A percentile compares a stretch with the other conserved stretches of the same genome.
phyloP scores from a whole-genome alignment of 2,888 invertebrate species.

The Apoda limacodes region DNA sequence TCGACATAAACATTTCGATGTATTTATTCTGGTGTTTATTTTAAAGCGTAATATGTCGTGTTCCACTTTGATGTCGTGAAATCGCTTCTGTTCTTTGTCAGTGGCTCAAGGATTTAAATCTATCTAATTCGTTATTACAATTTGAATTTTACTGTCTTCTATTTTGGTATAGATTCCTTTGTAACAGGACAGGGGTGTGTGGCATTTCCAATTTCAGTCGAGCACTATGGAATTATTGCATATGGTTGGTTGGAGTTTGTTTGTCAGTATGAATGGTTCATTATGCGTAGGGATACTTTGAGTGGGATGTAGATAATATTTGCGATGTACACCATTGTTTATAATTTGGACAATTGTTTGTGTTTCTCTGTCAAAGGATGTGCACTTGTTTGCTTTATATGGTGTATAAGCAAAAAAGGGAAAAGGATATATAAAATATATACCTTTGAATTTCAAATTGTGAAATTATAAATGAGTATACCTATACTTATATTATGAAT shows the following conservation, averaged over 20 bases:
- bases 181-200: constrained; percentile 47
- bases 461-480: no score
- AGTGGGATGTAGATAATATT: constrained; percentile 56
- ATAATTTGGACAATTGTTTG: constrained; percentile 68
- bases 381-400: constrained; percentile 58
- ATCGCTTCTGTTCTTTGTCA: constrained; percentile 68
- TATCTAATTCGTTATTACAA: constrained; percentile 50
- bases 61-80: constrained; percentile 70
- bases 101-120: constrained; percentile 59
- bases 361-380: constrained; percentile 65
- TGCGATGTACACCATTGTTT: constrained; percentile 67
- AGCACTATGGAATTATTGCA: constrained; percentile 61
- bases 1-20: constrained; percentile 64
- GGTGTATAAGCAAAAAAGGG: constrained; percentile 29
- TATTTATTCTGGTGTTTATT: constrained; percentile 69
- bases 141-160: constrained; percentile 56
- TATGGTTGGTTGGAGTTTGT: constrained; percentile 68
- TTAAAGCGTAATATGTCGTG: constrained; percentile 68
- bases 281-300: constrained; percentile 63
- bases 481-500: no score
- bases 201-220: constrained; percentile 32
- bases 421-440: no score
- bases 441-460: no score
- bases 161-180: constrained; percentile 56
- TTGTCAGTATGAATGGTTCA: constrained; percentile 68